These are phyloP conservation scores for Acronicta aceris DNA, from an alignment of 2,888 invertebrate genomes.

Conservation along the genomic window DNA sequence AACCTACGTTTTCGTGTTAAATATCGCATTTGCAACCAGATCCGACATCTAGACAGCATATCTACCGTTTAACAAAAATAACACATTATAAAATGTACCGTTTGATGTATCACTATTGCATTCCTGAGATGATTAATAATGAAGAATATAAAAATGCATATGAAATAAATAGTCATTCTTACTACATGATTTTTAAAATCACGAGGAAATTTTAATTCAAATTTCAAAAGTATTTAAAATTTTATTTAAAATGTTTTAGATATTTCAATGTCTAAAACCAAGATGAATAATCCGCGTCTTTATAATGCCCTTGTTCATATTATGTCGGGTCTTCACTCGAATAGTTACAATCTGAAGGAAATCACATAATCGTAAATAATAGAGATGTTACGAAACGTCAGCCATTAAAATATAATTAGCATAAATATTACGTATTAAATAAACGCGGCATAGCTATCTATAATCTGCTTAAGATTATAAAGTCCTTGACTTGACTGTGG, in stretches of 20 bases:
- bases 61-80: slow-evolving; percentile 43
- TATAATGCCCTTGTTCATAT: too few species aligned
- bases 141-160: too few species aligned
- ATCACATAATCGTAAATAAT: slow-evolving; percentile 3
- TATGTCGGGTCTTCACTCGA: not conserved
- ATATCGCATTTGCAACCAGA: slow-evolving; percentile 41
- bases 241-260: too few species aligned
- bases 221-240: too few species aligned
- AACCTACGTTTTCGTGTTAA: slow-evolving; percentile 15
- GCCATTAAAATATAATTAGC: slow-evolving; percentile 23
- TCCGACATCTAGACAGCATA: slow-evolving; percentile 14
- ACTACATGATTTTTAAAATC: too few species aligned
- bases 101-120: slow-evolving; percentile 1
- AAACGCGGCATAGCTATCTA: not conserved
- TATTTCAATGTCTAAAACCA: too few species aligned
- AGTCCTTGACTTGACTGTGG: slow-evolving; percentile 13
- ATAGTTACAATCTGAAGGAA: not conserved
- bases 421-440: slow-evolving; percentile 15
- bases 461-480: not conserved
- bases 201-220: too few species aligned
- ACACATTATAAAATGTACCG: slow-evolving; percentile 30
- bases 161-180: too few species aligned
- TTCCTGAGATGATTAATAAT: too few species aligned
- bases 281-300: too few species aligned
- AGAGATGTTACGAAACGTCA: slow-evolving; percentile 18